phyloP scores from a whole-genome alignment of 1,140 invertebrate genomes.

The Aporrectodea caliginosa region DNA sequence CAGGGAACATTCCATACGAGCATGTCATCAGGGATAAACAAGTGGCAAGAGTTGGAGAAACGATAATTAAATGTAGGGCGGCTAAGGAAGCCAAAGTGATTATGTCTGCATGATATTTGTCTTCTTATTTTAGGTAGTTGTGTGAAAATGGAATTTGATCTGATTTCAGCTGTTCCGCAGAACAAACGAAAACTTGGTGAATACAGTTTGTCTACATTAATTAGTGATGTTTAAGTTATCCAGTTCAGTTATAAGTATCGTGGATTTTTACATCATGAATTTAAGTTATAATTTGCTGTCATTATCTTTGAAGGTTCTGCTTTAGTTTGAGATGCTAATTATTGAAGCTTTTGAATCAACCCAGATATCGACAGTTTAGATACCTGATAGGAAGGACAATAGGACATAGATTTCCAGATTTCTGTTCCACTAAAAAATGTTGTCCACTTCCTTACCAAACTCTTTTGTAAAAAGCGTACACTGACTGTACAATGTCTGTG shows the following conservation, averaged over 20 bases:
- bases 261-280: neutral
- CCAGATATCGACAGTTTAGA: too few relatives aligned
- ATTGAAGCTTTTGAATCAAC: too few relatives aligned
- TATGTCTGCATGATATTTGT: neutral
- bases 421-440: too few relatives aligned
- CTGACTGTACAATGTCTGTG: too few relatives aligned
- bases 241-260: neutral
- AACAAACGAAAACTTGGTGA: neutral
- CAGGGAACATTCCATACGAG: neutral
- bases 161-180: neutral
- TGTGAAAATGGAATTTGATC: neutral
- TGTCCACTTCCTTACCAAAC: too few relatives aligned
- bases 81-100: neutral
- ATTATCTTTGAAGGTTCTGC: neutral
- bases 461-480: too few relatives aligned
- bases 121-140: neutral
- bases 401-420: too few relatives aligned
- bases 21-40: neutral
- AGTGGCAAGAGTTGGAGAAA: neutral
- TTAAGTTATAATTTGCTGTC: neutral
- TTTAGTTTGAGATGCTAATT: neutral
- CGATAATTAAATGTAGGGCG: too few relatives aligned
- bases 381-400: too few relatives aligned
- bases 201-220: neutral
- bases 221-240: neutral